Evolutionary conservation across 2,888 invertebrate genomes (phyloP), one percentile per base, ranked within the genome.

Genomic region (Bruchidius siliquastri): DNA sequence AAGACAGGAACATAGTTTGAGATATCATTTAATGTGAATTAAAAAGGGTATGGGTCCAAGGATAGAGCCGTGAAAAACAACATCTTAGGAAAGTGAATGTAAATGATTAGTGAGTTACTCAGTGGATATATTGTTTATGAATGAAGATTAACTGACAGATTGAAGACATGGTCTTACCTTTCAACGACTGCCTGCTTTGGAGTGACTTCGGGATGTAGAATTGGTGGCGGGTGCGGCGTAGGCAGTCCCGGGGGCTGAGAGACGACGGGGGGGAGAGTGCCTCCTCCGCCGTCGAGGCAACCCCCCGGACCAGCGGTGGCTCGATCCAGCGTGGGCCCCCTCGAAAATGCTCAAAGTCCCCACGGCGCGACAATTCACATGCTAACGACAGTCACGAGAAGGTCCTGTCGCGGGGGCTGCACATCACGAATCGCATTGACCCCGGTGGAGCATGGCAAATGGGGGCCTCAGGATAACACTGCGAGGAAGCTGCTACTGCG

Each of bases 151-250:
- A 26, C 3, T 2, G 3, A 26, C 8, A 8, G 2, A 26, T 79
- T 70, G 2, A 13, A 49, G 49, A 49, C 49, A 26, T 4, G 2
- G 2, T 49, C 49, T 71, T 71, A 91, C 91, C 90, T 88, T 86
- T 96, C 96, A 82, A 97, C 93, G 84, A 95, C 94, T 84, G 94
- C 94, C 87, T 95, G 94, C 86, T 94, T 94, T 68, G 94, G 92
- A 82, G 94, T 92, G 79, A 90, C 89, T 88, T 94, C 94, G 84
- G 88, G 88, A 87, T 89, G 89, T 81, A 90, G 89, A 26, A 70
- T 68, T 22, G 75, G 70, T 83, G 90, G 89, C 84, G 90, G 68
- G 30, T 75, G 70, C 84, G 89, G 89, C 84, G 89, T 90, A 84
- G 90, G 88, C 88, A 90, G 88, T 87, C 89, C 91, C 83, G 90